Conservation (phyloP, 2,797 vertebrate genomes). For the Pseudomugil tenellus region DNA sequence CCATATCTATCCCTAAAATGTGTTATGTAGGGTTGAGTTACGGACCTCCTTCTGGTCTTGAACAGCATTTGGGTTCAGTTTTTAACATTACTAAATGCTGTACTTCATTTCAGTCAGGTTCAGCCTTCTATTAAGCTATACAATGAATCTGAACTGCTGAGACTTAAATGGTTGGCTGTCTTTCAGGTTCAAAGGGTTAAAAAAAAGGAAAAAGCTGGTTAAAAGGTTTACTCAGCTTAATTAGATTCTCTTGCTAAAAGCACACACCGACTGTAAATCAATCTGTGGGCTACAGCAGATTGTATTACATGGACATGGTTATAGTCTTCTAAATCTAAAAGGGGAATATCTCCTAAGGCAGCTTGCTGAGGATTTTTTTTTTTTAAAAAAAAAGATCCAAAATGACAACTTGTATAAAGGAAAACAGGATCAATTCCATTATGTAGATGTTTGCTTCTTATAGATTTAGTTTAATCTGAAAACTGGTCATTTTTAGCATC, state of each 20-base stretch:
- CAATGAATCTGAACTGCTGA: not conserved
- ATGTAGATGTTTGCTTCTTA: too few species aligned
- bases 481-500: too few species aligned
- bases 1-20: not conserved
- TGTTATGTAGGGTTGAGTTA: not conserved
- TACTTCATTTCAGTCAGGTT: not conserved
- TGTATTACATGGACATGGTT: not conserved
- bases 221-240: conserved; percentile 21
- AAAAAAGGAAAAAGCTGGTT: conserved; percentile 1
- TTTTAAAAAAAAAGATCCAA: too few species aligned
- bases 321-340: not conserved
- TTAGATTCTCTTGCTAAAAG: conserved; percentile 17
- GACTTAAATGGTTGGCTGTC: conserved; percentile 6
- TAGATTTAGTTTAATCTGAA: too few species aligned
- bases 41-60: not conserved
- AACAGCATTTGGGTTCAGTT: not conserved
- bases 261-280: conserved; percentile 13
- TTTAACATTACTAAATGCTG: not conserved
- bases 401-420: too few species aligned
- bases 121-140: not conserved
- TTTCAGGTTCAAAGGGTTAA: conserved; percentile 8
- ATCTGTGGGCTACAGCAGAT: conserved; percentile 8
- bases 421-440: not conserved
- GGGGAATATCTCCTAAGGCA: too few species aligned
- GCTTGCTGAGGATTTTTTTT: too few species aligned